Percentiles rank a stretch among this genome's conserved stretches.
These are phyloP conservation scores for Pituophis catenifer DNA, from an alignment of 2,113 vertebrate species.

Conservation along the genomic window DNA sequence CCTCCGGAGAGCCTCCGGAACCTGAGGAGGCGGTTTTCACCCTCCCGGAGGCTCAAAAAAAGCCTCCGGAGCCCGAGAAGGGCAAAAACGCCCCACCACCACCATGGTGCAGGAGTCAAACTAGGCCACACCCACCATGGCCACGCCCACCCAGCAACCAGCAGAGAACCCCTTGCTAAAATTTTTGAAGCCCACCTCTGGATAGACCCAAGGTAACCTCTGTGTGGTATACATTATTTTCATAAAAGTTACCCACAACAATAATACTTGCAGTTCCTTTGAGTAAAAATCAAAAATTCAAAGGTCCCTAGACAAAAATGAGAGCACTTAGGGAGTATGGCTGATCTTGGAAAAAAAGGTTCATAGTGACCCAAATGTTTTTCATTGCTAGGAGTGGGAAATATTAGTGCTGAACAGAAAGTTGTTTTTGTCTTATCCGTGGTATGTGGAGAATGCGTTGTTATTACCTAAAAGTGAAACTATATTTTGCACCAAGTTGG, in stretches of 20 bases:
- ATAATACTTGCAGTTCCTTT: not conserved
- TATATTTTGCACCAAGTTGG: not conserved
- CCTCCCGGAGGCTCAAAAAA: too few relatives aligned
- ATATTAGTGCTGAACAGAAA: not conserved
- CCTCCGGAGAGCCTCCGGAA: too few relatives aligned
- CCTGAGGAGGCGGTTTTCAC: too few relatives aligned
- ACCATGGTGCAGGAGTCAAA: too few relatives aligned
- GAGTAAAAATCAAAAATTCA: not conserved
- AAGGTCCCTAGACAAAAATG: not conserved
- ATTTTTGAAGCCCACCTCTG: too few relatives aligned
- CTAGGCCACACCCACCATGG: too few relatives aligned
- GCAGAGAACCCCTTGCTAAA: too few relatives aligned
- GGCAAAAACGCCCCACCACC: too few relatives aligned
- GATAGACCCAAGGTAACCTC: not conserved
- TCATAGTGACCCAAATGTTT: not conserved
- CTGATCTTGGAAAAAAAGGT: not conserved
- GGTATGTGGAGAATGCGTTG: not conserved
- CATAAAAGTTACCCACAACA: not conserved
- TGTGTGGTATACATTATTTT: not conserved
- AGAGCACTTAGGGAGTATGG: not conserved
- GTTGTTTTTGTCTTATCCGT: not conserved
- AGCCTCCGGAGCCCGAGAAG: too few relatives aligned
- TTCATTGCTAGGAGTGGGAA: not conserved
- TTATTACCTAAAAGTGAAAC: not conserved
- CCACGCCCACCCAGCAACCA: too few relatives aligned